These are phyloP conservation scores for Umimayanthus chanpuru DNA, from an alignment of 92 coral and sea anemone genomes.

Conservation along the genomic window DNA sequence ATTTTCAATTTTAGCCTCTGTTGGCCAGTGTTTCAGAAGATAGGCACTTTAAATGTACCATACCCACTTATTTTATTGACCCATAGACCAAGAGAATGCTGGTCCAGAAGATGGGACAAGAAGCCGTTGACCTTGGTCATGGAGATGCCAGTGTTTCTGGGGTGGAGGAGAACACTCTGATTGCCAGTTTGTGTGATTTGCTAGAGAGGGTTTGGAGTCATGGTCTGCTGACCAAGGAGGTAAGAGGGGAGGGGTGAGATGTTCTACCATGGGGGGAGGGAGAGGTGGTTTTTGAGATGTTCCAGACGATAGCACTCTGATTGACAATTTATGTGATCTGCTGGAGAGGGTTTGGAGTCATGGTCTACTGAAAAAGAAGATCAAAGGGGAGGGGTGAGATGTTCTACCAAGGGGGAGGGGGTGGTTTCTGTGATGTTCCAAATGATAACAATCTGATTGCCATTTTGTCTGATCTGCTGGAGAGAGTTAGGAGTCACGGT, in stretches of 20 bases:
- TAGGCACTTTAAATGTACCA: too few species aligned
- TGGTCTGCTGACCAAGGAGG: slow-evolving; percentile 88
- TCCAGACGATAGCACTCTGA: slow-evolving; percentile 58
- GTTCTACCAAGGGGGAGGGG: slow-evolving; percentile 47
- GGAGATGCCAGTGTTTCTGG: slow-evolving; percentile 98
- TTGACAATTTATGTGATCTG: slow-evolving; percentile 88
- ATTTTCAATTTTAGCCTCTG: too few species aligned
- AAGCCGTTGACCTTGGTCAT: slow-evolving; percentile 96
- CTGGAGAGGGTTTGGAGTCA: slow-evolving; percentile 94
- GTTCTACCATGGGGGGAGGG: slow-evolving; percentile 79
- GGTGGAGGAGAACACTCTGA: slow-evolving; percentile 93
- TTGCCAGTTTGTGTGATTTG: slow-evolving; percentile 97
- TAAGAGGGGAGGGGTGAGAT: slow-evolving; percentile 29
- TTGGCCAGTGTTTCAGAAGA: too few species aligned
- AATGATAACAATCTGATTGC: slow-evolving; percentile 71
- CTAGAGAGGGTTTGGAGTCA: slow-evolving; percentile 97
- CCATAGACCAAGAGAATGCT: slow-evolving; percentile 86
- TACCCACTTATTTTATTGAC: background rate
- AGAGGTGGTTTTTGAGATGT: background rate
- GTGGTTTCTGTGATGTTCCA: too few species aligned
- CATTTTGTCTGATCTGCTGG: slow-evolving; percentile 86
- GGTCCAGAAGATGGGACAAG: slow-evolving; percentile 99
- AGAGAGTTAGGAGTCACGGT: slow-evolving; percentile 50
- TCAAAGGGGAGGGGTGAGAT: background rate
- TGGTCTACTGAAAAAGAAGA: slow-evolving; percentile 82